Conservation (phyloP, 2,888 invertebrate genomes). For the Lamproptera curius region DNA sequence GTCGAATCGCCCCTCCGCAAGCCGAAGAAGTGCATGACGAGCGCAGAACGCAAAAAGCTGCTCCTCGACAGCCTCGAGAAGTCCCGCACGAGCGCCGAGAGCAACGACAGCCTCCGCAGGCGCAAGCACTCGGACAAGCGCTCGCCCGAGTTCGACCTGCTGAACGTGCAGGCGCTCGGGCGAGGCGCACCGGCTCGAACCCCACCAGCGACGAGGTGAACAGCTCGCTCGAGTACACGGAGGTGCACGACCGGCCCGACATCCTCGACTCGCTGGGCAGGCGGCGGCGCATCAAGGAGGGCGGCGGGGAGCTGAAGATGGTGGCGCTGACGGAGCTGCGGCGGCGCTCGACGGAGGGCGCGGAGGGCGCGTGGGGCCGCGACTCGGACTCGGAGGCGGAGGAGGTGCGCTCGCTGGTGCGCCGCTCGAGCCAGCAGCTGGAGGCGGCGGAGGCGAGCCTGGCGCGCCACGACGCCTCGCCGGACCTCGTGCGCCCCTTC, state of each 20-base stretch:
- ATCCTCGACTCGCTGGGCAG: constrained; percentile 64
- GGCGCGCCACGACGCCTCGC: constrained; percentile 65
- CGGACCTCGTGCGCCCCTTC: constrained; percentile 66
- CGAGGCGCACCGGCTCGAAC: constrained; percentile 70
- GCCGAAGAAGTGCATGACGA: constrained; percentile 72
- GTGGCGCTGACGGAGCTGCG: constrained; percentile 61
- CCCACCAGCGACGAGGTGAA: constrained; percentile 71
- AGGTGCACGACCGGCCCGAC: constrained; percentile 69
- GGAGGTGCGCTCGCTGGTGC: constrained; percentile 80
- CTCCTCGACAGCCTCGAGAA: constrained; percentile 69
- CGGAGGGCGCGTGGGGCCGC: constrained; percentile 45
- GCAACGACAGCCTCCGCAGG: constrained; percentile 59
- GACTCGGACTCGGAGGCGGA: constrained; percentile 83
- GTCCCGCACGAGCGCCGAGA: constrained; percentile 69
- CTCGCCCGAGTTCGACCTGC: constrained; percentile 66
- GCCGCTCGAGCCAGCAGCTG: constrained; percentile 80
- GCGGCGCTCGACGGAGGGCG: constrained; percentile 64
- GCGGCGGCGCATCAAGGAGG: constrained; percentile 46
- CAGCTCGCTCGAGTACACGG: constrained; percentile 70
- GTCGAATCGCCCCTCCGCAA: constrained; percentile 60
- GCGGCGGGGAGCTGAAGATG: constrained; percentile 59
- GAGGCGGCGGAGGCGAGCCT: constrained; percentile 79
- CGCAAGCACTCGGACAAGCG: constrained; percentile 66
- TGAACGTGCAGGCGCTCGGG: constrained; percentile 61
- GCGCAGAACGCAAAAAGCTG: constrained; percentile 70